Conservation (phyloP, 2,797 vertebrate genomes). For the Paedocypris micromegethes region DNA sequence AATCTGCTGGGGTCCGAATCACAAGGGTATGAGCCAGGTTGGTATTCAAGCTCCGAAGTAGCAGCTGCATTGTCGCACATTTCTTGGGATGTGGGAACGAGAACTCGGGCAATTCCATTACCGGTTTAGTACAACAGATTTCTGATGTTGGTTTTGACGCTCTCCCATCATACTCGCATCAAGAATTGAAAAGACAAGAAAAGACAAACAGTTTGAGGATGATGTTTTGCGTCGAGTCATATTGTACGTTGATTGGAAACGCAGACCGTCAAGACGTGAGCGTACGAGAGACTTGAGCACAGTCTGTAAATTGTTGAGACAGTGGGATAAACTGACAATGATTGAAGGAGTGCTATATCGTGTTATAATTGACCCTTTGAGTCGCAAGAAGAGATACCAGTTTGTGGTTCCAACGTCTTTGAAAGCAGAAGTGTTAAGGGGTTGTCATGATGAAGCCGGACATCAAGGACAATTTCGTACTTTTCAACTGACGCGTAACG, state of each 20-base stretch:
- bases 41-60: background rate
- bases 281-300: background rate
- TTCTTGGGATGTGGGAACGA: background rate
- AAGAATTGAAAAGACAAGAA: too few relatives aligned
- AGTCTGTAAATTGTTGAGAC: constrained; percentile 30
- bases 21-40: background rate
- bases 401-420: constrained; percentile 29
- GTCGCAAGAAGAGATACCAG: constrained; percentile 6
- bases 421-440: constrained; percentile 3
- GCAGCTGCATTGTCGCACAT: background rate
- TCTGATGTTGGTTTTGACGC: background rate
- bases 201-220: background rate
- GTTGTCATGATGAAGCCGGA: constrained; percentile 34
- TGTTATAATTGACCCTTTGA: constrained; percentile 12
- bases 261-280: background rate
- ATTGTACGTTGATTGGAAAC: background rate
- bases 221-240: background rate
- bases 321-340: constrained; percentile 36
- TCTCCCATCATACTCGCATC: background rate
- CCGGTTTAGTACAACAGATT: background rate
- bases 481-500: constrained; percentile 12
- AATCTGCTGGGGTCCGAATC: background rate
- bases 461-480: constrained; percentile 41
- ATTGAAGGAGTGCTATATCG: constrained; percentile 29
- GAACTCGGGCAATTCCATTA: too few relatives aligned